Evolutionary conservation across 2,113 vertebrate genomes (phyloP), one percentile per base, ranked within the genome.

Genomic region (Tenrec ecaudatus): DNA sequence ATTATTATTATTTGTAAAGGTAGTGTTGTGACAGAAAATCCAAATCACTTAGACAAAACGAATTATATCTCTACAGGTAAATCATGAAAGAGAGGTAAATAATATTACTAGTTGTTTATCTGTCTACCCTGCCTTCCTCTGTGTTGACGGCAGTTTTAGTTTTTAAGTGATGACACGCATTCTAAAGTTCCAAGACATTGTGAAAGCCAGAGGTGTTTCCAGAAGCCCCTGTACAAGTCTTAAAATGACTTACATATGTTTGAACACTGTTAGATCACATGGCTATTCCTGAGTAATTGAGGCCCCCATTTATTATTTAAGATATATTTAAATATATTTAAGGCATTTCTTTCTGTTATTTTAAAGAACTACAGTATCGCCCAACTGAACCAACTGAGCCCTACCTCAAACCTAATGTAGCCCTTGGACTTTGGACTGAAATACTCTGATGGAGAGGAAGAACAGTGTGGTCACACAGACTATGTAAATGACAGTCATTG

Each of bases 81-180:
- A 1, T 16, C 29, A 29, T 15, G 43, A 29, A 11, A 66, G 40
- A 58, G 78, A 31, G 22, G 40, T 22, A 3, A n/a, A 3, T 0
- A 36, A 64, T 29, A 12, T 15, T 3, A 0, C 8, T 17, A 27
- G 27, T 5, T 15, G 2, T 23, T 31, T 20, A 1, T 33, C 36
- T 19, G 36, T 27, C 27, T 27, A 68, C 2, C 23, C n/a, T 6
- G 1, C 27, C 19, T 12, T 62, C 60, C 23, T 62, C 38, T 6
- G 10, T 0, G 43, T 25, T 57, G 58, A 27, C 7, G 57, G 43
- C 12, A 6, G 4, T 23, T 5, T 29, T 4, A 0, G 11, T 10
- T 20, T 69, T 31, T 14, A 2, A 17, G 58, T 40, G 33, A 27
- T 64, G 38, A 2, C n/a, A 20, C 6, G 2, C 3, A 27, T 2